phyloP scores from a whole-genome alignment of 2,113 vertebrate species.

The Agapornis roseicollis region DNA sequence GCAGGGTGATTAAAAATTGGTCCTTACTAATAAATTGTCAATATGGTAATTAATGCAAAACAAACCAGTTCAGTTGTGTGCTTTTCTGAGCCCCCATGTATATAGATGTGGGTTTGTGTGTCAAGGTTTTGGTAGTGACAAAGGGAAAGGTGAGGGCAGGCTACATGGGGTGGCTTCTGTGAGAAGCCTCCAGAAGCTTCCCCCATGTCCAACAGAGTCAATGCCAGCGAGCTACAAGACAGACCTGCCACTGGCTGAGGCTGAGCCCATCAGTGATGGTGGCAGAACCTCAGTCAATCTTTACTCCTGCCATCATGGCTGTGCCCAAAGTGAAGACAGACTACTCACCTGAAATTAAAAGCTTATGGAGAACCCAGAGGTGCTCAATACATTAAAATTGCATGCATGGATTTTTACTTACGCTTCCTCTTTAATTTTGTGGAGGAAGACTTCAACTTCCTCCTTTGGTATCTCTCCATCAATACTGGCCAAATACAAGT shows the following conservation, averaged over 20 bases:
- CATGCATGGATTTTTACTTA: constrained; percentile 52
- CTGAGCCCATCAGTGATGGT: neutral
- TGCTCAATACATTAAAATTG: neutral
- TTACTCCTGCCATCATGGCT: neutral
- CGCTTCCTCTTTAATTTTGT: constrained; percentile 61
- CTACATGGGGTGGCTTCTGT: neutral
- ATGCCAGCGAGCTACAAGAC: neutral
- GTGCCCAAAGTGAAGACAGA: neutral
- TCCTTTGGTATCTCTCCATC: constrained; percentile 74
- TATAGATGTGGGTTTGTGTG: fast-evolving
- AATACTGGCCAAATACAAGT: constrained; percentile 81
- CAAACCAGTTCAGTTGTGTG: neutral
- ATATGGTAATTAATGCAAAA: neutral
- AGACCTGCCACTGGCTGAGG: fast-evolving
- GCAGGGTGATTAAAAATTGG: neutral
- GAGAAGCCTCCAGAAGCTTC: neutral
- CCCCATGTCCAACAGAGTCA: neutral
- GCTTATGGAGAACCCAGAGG: neutral
- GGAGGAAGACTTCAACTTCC: constrained; percentile 73
- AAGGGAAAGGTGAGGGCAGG: neutral
- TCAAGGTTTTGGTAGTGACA: neutral
- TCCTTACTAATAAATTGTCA: neutral
- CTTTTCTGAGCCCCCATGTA: neutral
- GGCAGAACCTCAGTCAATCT: neutral
- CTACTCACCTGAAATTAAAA: neutral